Evolutionary conservation across 2,113 vertebrate genomes (phyloP).

Genomic region (Neomonachus schauinslandi): DNA sequence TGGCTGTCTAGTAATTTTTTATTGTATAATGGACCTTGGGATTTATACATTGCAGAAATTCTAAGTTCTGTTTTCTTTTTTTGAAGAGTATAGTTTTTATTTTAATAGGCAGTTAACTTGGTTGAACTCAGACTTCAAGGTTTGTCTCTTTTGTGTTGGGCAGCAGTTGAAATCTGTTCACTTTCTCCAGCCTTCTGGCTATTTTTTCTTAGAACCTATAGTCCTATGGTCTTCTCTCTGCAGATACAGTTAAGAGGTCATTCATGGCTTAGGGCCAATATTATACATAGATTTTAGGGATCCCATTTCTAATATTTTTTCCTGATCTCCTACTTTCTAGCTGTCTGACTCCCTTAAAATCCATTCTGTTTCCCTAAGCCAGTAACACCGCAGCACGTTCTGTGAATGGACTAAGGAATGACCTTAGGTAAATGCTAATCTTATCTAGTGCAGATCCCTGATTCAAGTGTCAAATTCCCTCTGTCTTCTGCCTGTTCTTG

Average conservation of each 20-base stretch:
- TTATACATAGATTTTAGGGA: neutral
- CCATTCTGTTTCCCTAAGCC: neutral
- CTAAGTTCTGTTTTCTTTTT: neutral
- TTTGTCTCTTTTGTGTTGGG: neutral
- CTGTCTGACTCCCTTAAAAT: neutral
- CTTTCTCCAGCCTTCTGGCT: neutral
- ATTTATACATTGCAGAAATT: neutral
- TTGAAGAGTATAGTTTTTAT: neutral
- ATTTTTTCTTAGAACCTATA: neutral
- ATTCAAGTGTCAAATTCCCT: neutral
- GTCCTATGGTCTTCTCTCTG: neutral
- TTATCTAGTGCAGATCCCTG: neutral
- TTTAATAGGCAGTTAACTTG: neutral
- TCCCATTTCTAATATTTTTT: neutral
- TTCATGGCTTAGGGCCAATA: neutral
- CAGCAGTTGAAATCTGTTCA: neutral
- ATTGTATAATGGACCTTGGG: neutral
- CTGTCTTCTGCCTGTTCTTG: neutral
- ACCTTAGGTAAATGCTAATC: neutral
- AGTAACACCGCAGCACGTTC: neutral
- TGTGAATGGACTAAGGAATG: neutral
- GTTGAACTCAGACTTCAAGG: neutral
- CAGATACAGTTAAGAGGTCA: neutral
- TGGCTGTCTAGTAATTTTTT: neutral
- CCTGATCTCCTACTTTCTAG: neutral